A percentile compares a stretch with the other conserved stretches of the same genome.
Evolutionary conservation across 1,140 invertebrate species (phyloP).

Genomic region (Brachionus asplanchnoidis): DNA sequence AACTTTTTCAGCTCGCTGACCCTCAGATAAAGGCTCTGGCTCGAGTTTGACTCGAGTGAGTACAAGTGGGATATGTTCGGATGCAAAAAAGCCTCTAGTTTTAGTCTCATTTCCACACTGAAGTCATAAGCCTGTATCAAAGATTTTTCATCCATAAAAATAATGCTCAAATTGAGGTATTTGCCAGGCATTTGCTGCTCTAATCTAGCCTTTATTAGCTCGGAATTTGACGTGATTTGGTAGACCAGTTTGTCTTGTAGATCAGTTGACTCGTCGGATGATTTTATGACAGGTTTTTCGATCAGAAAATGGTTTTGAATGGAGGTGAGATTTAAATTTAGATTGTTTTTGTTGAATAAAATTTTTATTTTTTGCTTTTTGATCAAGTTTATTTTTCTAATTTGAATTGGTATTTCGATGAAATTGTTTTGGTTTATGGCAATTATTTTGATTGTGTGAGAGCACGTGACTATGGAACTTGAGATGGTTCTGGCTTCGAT

Average conservation of each 20-base stretch:
- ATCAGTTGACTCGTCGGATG: not conserved
- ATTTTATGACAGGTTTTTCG: not conserved
- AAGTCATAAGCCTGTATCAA: not conserved
- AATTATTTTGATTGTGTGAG: conserved; percentile 24
- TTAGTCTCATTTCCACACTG: not conserved
- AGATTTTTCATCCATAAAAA: not conserved
- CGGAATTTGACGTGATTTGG: not conserved
- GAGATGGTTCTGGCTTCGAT: not conserved
- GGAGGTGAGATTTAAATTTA: not conserved
- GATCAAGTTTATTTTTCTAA: conserved; percentile 32
- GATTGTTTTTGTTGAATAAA: not conserved
- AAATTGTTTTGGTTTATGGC: conserved; percentile 25
- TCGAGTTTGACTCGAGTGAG: not conserved
- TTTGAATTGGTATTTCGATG: conserved; percentile 31
- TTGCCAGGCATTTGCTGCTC: not conserved
- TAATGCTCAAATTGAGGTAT: not conserved
- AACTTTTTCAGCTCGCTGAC: conserved; percentile 18
- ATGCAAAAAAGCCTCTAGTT: not conserved
- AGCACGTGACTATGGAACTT: not conserved
- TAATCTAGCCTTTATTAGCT: not conserved
- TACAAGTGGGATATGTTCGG: not conserved
- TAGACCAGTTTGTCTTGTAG: not conserved
- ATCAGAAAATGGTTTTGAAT: conserved; percentile 1
- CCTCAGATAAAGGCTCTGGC: not conserved
- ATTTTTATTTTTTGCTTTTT: not conserved